Evolutionary conservation across 2,797 vertebrate species (phyloP).

Genomic region (Etheostoma perlongum): DNA sequence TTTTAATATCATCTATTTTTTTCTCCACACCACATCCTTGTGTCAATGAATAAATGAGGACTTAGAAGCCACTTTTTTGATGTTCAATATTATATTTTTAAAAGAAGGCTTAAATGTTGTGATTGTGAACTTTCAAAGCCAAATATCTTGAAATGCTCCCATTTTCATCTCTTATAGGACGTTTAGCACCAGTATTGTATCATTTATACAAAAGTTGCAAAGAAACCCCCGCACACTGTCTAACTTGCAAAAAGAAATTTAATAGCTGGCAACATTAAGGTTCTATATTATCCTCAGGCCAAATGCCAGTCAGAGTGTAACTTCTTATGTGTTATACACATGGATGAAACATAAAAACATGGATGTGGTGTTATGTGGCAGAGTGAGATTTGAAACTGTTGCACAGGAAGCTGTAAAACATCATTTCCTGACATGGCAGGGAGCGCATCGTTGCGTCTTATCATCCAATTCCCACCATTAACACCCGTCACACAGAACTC

Average conservation of each 20-base stretch:
- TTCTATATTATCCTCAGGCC: too few relatives aligned
- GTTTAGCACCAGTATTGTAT: constrained; percentile 12
- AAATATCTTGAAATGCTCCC: constrained; percentile 39
- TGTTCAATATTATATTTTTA: constrained; percentile 41
- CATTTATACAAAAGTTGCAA: constrained; percentile 11
- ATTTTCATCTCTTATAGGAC: constrained; percentile 6
- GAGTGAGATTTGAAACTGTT: constrained; percentile 40
- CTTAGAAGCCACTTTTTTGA: constrained; percentile 34
- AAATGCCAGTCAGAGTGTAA: too few relatives aligned
- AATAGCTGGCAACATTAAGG: too few relatives aligned
- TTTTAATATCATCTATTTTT: constrained; percentile 2
- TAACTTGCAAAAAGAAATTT: too few relatives aligned
- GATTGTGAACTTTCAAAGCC: constrained; percentile 51
- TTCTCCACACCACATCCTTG: neutral
- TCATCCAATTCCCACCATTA: constrained; percentile 49
- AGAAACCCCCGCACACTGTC: too few relatives aligned
- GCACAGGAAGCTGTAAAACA: constrained; percentile 50
- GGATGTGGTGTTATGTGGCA: constrained; percentile 24
- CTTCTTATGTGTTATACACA: neutral
- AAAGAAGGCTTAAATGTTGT: constrained; percentile 56
- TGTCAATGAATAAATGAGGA: constrained; percentile 25
- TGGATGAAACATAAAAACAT: neutral
- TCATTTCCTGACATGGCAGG: constrained; percentile 48
- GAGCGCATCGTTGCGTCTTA: constrained; percentile 39
- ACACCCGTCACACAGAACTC: constrained; percentile 42